Evolutionary conservation across 2,797 vertebrate species (phyloP).

Genomic region (Argya squamiceps): DNA sequence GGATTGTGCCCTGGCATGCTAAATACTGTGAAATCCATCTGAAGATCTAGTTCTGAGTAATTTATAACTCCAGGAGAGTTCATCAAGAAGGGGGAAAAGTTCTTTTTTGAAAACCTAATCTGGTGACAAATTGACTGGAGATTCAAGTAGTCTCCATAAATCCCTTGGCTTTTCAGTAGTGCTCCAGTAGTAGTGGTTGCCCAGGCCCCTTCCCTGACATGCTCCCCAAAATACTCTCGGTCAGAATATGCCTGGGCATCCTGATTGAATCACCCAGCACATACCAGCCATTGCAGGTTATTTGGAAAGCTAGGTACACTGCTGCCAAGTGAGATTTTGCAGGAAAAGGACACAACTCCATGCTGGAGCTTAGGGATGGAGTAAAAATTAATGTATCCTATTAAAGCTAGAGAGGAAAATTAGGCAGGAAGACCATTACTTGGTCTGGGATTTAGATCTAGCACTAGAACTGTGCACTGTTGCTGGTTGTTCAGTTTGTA

Average conservation of each 20-base stretch:
- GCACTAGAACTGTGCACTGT: not conserved
- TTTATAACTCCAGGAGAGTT: not conserved
- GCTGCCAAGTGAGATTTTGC: rapidly evolving
- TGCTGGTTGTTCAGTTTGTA: not conserved
- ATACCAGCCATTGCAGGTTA: not conserved
- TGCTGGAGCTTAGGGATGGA: not conserved
- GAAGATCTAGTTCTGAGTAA: not conserved
- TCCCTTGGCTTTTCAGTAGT: not conserved
- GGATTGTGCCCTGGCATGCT: not conserved
- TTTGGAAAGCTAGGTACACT: not conserved
- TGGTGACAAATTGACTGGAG: not conserved
- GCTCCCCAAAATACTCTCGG: not conserved
- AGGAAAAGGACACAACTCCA: not conserved
- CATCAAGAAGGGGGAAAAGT: not conserved
- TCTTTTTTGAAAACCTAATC: not conserved
- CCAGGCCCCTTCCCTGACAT: rapidly evolving
- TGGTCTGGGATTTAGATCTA: not conserved
- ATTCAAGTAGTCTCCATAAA: not conserved
- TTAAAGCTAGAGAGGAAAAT: constrained; percentile 4
- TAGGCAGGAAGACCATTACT: not conserved
- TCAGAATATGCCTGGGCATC: not conserved
- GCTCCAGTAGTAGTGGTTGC: not conserved
- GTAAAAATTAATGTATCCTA: not conserved
- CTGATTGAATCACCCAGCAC: not conserved
- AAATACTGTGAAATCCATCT: not conserved